Evolutionary conservation across 2,113 vertebrate genomes (phyloP).

Genomic region (Tenebrosternarchus preto): DNA sequence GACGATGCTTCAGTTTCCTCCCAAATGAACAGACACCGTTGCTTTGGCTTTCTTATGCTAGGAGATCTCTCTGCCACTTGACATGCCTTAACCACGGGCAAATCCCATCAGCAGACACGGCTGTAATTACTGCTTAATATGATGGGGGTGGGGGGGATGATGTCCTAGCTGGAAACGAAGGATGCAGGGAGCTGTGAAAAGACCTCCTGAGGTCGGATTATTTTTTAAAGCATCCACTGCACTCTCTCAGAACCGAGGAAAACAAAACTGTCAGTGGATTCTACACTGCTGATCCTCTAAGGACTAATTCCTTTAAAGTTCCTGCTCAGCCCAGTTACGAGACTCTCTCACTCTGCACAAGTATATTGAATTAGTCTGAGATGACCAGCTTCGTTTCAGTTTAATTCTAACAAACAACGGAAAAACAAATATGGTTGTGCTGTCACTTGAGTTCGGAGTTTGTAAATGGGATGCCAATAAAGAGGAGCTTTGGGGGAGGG

Average conservation of each 20-base stretch:
- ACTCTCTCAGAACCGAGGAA: neutral
- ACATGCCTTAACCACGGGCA: slow-evolving; percentile 50
- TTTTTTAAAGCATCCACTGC: neutral
- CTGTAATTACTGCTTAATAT: slow-evolving; percentile 53
- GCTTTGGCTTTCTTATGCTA: slow-evolving; percentile 37
- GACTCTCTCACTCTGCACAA: no score
- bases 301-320: neutral
- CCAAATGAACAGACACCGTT: slow-evolving; percentile 60
- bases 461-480: no score
- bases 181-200: neutral
- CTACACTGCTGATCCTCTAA: neutral
- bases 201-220: neutral
- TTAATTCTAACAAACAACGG: no score
- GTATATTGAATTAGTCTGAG: no score
- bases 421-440: no score
- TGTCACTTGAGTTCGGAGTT: no score
- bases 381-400: no score
- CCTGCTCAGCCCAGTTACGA: neutral
- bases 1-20: slow-evolving; percentile 49
- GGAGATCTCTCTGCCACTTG: slow-evolving; percentile 48
- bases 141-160: no score
- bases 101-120: slow-evolving; percentile 46
- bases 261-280: neutral
- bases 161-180: neutral
- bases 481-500: no score